Evolutionary conservation across 2,888 invertebrate genomes (phyloP), one percentile per base, ranked within the genome.

Genomic region (Noctua pronuba): DNA sequence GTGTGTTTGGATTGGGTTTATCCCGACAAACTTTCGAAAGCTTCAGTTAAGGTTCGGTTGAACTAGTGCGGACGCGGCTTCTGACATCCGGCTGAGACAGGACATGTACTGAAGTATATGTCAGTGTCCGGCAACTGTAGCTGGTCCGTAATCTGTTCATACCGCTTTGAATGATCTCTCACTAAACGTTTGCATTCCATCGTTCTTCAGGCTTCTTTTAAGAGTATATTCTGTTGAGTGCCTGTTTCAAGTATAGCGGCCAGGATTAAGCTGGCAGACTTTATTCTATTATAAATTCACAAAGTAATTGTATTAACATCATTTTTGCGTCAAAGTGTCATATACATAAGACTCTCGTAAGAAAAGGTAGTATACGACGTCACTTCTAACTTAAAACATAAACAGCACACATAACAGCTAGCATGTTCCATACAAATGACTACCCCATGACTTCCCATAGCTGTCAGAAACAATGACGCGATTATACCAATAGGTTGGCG

Each of bases 371-470:
- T 58, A 28, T 18, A 28, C 11, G 31, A 24, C 4, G 35, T 44
- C 41, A 67, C 41, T 35, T 65, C 24, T 64, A 24, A 80, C 21
- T 18, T 66, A 2, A 46, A 2, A 65, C 44, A 66, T 76, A 82
- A 70, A 68, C 28, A 60, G 31, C 60, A 60, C 58, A 58, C 31
- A 31, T 31, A 60, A 31, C 8, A 49, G 35, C 21, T 1, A 18
- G 35, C 46, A 16, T 35, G 38, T 24, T 1, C 11, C 46, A 28
- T 44, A 70, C 8, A 44, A 58, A 73, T 21, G 24, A 35, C 35
- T 31, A 24, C 16, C 35, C 55, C 81, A 72, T 83, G 85, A 84
- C 8, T 80, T 64, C 69, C 66, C 85, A 80, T 75, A 80, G 65
- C 75, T 75, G 83, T 84, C 85, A 64, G 35, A 55, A 28, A 16